Base-by-base conservation (phyloP, 1,140 invertebrate species). In the Cydia fagiglandana region DNA sequence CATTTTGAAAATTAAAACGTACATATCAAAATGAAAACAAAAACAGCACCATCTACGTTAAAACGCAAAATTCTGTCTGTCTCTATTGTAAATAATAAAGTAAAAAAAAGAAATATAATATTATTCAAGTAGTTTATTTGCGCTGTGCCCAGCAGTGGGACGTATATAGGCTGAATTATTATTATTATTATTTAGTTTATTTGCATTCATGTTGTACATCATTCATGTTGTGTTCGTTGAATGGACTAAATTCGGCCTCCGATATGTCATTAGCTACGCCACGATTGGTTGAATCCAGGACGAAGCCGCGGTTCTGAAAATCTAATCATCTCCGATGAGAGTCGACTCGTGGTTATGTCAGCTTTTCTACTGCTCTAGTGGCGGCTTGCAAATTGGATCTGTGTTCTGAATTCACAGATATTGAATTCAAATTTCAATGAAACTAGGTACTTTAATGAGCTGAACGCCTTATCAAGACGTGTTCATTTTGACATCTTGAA, bases 241-340 rank as follows among this genome's bases (percentile, higher is more conserved):
- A 9, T 61, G 56, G 17, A 61, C 17, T 61, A 61, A 61, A 61
- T 17, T 70, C 66, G n/a, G 7, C 5, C 30, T 34, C n/a, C n/a
- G 4, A 70, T 38, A 34, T n/a, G 64, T 68, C 64, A 68, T 68
- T 68, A 68, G 64, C 30, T 30, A 24, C 56, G 64, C 28, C 9
- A 34, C 64, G 64, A 68, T 34, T 68, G 64, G 64, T 24, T n/a
- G 66, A 38, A 70, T 70, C 13, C 38, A 45, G 66, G 30, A 38
- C 34, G 66, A 70, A 66, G 15, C 66, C 30, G 15, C 34, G 66
- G 56, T 61, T 24, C 66, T 17, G 66, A 20, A 70, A 61, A 70
- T 70, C 34, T 15, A 70, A 70, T 70, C 66, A 70, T 70, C 34
- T 70, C 66, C 34, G 66, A 17, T 70, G 66, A 38, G 66, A 3